Base-by-base conservation (phyloP, 2,888 invertebrate species). In the Vesta saturnalis region DNA sequence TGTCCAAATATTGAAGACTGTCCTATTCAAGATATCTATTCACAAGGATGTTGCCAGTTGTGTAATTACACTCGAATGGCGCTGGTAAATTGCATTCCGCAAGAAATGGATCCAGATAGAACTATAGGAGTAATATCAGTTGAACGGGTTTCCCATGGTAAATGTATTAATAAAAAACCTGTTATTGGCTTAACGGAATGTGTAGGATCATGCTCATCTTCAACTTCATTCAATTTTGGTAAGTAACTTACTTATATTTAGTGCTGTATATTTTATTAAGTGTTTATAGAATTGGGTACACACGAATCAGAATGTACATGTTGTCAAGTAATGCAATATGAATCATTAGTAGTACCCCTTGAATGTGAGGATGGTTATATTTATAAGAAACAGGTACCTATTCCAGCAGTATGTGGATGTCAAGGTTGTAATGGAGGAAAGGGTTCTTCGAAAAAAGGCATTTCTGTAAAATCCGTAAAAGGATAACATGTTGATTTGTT, bases 181-280 rank as follows among this genome's bases (percentile, higher is more conserved):
- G 84, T 94, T 15, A 72, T 75, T 2, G 89, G 88, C 3, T 88
- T 94, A 77, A 89, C 87, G 6, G 90, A 93, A 81, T 94, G 94
- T 76, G 85, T 86, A 57, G 94, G 94, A 0, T 79, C 84, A 12
- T 94, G 94, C 77, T 84, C 87, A 72, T 93, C 94, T 0, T 89
- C 89, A 15, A 90, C 92, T 0, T 81, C 86, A n/a, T 93, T 89
- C 73, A 91, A 91, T 77, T 82, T 85, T 75, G 83, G 92, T 92
- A 78, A 86, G 86, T 84, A 64, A 63, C 15, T 30, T 4, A 54
- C n/a, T 47, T 19, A 39, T 30, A 30, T 19, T n/a, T 43, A 35
- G 46, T 14, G 16, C 43, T 23, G 47, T 46, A 54, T 16, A 10
- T 12, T 61, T 23, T n/a, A 14, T 30, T n/a, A 60, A 30, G 1